These are phyloP conservation scores for Caligus rogercresseyi DNA, from an alignment of 1,140 invertebrate genomes.

Conservation along the genomic window DNA sequence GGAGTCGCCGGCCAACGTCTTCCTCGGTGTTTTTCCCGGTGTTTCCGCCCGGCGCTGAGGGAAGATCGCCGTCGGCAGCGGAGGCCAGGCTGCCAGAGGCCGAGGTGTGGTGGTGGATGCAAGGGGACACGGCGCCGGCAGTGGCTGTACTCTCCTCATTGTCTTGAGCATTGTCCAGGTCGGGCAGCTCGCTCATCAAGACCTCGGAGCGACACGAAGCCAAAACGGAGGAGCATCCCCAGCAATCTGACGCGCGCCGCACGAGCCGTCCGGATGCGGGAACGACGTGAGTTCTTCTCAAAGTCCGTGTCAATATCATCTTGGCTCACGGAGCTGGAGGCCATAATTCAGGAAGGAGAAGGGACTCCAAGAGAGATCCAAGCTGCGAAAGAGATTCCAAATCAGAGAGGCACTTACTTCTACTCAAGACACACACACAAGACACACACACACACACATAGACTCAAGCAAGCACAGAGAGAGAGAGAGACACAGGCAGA, in stretches of 20 bases:
- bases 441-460: too few relatives aligned
- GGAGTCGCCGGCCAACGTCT: constrained; percentile 27
- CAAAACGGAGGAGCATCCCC: not conserved
- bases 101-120: not conserved
- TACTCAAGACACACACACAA: too few relatives aligned
- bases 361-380: too few relatives aligned
- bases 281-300: constrained; percentile 35
- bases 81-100: not conserved
- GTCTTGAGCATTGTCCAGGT: constrained; percentile 22
- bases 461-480: too few relatives aligned
- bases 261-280: constrained; percentile 37
- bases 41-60: not conserved
- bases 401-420: too few relatives aligned
- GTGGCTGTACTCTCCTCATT: constrained; percentile 22
- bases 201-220: not conserved
- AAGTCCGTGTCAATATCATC: constrained; percentile 44
- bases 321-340: constrained; percentile 45
- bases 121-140: not conserved
- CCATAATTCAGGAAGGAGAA: constrained; percentile 33
- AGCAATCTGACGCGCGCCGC: too few relatives aligned
- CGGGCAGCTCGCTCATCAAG: not conserved
- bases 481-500: too few relatives aligned
- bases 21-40: constrained; percentile 19
- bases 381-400: too few relatives aligned
- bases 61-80: not conserved